Conservation (phyloP, 2,113 vertebrate species). For the Sturnira hondurensis region DNA sequence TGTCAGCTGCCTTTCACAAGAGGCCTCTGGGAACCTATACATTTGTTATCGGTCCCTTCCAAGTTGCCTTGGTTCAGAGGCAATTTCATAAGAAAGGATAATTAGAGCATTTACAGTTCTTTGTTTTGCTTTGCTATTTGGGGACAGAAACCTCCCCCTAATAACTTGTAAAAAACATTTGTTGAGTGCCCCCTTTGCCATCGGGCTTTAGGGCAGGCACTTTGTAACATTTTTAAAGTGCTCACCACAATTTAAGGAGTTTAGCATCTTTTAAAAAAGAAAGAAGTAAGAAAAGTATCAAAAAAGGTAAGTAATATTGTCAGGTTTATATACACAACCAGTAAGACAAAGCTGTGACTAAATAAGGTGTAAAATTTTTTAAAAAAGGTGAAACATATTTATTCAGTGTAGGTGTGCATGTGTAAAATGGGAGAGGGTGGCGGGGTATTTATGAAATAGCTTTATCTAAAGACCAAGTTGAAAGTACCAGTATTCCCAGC, state of each 20-base stretch:
- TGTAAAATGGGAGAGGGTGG: not conserved
- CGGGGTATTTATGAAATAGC: not conserved
- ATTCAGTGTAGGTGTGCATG: not conserved
- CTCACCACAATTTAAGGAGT: not conserved
- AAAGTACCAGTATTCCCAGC: not conserved
- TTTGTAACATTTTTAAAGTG: not conserved
- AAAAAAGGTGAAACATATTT: not conserved
- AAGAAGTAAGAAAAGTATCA: not conserved
- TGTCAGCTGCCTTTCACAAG: not conserved
- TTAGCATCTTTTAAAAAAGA: not conserved
- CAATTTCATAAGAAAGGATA: conserved; percentile 60
- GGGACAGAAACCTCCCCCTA: conserved; percentile 44
- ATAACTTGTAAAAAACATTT: not conserved
- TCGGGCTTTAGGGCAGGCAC: not conserved
- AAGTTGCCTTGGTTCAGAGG: conserved; percentile 62
- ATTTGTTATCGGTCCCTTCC: conserved; percentile 44
- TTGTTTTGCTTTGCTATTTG: conserved; percentile 45
- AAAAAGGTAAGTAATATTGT: not conserved
- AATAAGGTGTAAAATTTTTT: no score
- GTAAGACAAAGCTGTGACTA: not conserved
- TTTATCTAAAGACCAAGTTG: not conserved
- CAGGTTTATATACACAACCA: not conserved
- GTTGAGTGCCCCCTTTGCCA: not conserved
- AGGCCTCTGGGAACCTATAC: conserved; percentile 55
- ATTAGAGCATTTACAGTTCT: conserved; percentile 60